Conservation (phyloP, 2,797 vertebrate species). For the Jordanella pulchra region DNA sequence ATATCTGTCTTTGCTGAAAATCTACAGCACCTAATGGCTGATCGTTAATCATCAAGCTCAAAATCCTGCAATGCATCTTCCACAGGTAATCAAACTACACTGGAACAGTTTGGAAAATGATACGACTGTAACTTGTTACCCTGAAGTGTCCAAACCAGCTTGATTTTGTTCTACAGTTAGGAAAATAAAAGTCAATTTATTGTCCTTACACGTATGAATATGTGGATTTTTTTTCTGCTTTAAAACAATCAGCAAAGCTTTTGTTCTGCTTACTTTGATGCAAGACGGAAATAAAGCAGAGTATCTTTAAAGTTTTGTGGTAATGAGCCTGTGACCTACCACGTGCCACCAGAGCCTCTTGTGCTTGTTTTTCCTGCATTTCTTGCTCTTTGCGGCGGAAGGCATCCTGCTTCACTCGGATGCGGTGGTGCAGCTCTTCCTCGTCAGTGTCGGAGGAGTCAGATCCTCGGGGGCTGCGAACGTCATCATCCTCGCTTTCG, state of each 20-base stretch:
- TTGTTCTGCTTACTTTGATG: background rate
- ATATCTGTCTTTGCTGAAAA: too few relatives aligned
- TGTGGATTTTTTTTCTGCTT: background rate
- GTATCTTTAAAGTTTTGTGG: background rate
- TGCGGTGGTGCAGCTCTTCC: slow-evolving; percentile 94
- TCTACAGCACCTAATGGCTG: too few relatives aligned
- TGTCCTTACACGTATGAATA: background rate
- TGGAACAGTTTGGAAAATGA: background rate
- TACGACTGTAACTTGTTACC: background rate
- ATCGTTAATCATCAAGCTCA: too few relatives aligned
- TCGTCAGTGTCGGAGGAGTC: slow-evolving; percentile 98
- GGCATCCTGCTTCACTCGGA: slow-evolving; percentile 97
- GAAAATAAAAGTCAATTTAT: background rate
- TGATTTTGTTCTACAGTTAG: background rate
- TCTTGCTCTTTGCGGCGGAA: slow-evolving; percentile 97
- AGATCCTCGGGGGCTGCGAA: slow-evolving; percentile 88
- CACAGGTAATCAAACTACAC: background rate
- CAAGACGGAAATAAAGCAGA: background rate
- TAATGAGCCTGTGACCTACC: slow-evolving; percentile 56
- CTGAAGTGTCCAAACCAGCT: background rate
- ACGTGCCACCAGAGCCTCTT: slow-evolving; percentile 83
- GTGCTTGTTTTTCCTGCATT: slow-evolving; percentile 88
- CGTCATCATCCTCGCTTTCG: slow-evolving; percentile 92
- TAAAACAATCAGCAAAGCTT: too few relatives aligned
- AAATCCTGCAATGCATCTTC: background rate